Evolutionary conservation across 2,113 vertebrate species (phyloP).

Genomic region (Tachysurus fulvidraco): DNA sequence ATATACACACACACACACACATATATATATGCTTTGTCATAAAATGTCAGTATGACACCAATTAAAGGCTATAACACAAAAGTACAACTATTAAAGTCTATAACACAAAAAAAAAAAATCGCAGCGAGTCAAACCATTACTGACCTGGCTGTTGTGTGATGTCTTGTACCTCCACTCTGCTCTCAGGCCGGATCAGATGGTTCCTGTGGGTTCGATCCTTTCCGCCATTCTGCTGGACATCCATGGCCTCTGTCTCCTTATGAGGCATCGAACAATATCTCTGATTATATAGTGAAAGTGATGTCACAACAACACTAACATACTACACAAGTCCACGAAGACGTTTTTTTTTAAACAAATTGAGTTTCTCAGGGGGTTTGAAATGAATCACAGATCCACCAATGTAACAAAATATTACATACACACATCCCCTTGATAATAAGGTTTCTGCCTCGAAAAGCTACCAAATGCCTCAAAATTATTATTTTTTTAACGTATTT

Average conservation of each 20-base stretch:
- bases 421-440: background rate
- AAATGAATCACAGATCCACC: background rate
- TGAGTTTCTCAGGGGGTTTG: background rate
- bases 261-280: constrained; percentile 43
- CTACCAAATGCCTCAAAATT: background rate
- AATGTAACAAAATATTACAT: background rate
- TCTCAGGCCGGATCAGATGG: constrained; percentile 38
- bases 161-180: constrained; percentile 20
- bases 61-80: too few relatives aligned
- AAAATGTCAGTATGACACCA: too few relatives aligned
- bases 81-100: background rate
- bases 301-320: background rate
- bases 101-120: background rate
- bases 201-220: constrained; percentile 37
- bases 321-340: background rate
- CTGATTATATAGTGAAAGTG: constrained; percentile 40
- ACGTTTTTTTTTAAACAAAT: background rate
- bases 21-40: background rate
- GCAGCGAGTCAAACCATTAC: background rate
- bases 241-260: constrained; percentile 61
- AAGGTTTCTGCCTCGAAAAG: background rate
- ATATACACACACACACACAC: too few relatives aligned
- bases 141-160: constrained; percentile 40
- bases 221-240: constrained; percentile 44
- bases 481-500: background rate